Evolutionary conservation across 1,140 invertebrate species (phyloP), one percentile per base, ranked within the genome.

Genomic region (Aphaenogaster floridana): DNA sequence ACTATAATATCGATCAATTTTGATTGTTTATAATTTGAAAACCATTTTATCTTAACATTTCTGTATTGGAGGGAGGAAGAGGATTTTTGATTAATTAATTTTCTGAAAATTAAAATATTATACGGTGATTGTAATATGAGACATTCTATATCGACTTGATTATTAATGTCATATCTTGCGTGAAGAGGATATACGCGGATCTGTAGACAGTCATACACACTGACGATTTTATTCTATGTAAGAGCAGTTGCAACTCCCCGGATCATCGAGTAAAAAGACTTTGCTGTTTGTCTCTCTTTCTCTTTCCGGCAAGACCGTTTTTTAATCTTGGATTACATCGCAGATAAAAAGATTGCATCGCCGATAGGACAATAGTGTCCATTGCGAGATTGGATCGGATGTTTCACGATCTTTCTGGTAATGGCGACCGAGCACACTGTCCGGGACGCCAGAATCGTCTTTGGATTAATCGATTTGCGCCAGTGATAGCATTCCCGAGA

Each of bases 321-420:
- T 57, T 69, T 50, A 90, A 88, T 85, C 86, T 66, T 34, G 76
- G 89, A 90, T 90, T 90, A 86, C 86, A 88, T 91, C 76, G 42
- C 69, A 68, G 77, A 79, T 86, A 76, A 91, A 84, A 91, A 91
- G 89, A 90, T 90, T 85, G 86, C 89, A 45, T 52, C 76, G 42
- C 36, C 50, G 81, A 72, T 50, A 45, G 86, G 79, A 80, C 76
- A 80, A 61, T 63, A 50, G 28, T 50, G 61, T 76, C 68, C 88
- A 79, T 87, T 39, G 88, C 59, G 78, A 79, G 69, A 87, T 90
- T 87, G 88, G 88, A 89, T 81, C 45, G 61, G 71, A 87, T 36
- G 50, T 89, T 83, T 87, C 79, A 72, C 45, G 76, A 69, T 86
- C 59, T 69, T 79, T 64, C 52, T 54, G 71, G 57, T 63, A 71